phyloP scores from a whole-genome alignment of 2,888 invertebrate species.

The Xylocampa areola region DNA sequence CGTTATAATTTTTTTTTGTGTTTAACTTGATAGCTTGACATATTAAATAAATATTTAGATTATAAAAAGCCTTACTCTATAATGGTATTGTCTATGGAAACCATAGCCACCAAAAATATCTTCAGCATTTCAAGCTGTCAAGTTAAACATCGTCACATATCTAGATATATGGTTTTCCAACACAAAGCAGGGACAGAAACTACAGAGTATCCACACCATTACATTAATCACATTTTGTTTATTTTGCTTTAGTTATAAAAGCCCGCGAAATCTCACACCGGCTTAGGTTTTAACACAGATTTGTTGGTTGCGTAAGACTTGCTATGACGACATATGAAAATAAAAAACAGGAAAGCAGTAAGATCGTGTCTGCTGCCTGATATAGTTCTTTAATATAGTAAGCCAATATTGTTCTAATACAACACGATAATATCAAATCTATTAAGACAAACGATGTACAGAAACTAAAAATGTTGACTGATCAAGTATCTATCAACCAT shows the following conservation, averaged over 20 bases:
- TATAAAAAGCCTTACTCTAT: no score
- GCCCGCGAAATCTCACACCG: conserved; percentile 43
- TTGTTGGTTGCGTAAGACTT: conserved; percentile 23
- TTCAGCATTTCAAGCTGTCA: conserved; percentile 25
- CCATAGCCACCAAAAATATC: conserved; percentile 9
- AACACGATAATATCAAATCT: no score
- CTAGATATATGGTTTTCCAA: conserved; percentile 44
- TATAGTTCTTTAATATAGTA: no score
- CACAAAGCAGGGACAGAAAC: conserved; percentile 51
- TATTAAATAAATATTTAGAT: no score
- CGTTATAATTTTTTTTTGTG: conserved; percentile 30
- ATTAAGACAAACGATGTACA: no score
- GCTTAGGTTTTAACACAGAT: conserved; percentile 3
- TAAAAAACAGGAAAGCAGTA: no score
- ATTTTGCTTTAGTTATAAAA: conserved; percentile 45
- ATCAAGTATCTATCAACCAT: no score
- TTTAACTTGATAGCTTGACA: conserved; percentile 45
- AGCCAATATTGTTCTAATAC: no score
- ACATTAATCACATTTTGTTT: conserved; percentile 57
- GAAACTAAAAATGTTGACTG: no score
- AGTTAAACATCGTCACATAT: conserved; percentile 28
- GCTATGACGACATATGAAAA: not conserved
- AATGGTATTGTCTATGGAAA: not conserved
- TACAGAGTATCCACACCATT: conserved; percentile 64
- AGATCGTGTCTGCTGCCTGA: no score